A percentile compares a stretch with the other conserved stretches of the same genome.
Conservation (phyloP, 2,113 vertebrate genomes). For the Gobiocypris rarus region DNA sequence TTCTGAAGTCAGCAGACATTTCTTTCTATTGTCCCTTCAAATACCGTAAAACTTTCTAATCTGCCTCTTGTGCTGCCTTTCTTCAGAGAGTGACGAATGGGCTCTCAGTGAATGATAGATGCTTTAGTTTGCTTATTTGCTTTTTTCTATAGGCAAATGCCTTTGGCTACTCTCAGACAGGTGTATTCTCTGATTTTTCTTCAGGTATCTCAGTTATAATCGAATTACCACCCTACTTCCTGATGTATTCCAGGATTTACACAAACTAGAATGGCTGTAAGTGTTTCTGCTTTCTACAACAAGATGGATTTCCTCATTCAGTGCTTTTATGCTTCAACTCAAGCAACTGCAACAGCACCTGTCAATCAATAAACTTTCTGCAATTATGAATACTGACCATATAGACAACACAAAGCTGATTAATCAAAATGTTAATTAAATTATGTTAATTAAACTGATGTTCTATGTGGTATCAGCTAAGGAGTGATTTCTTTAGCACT, state of each 20-base stretch:
- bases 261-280: constrained; percentile 93
- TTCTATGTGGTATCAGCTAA: not conserved
- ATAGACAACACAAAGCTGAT: not conserved
- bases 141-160: not conserved
- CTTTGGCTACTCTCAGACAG: not conserved
- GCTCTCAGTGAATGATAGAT: not conserved
- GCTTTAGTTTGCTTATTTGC: not conserved
- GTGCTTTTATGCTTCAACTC: not conserved
- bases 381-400: not conserved
- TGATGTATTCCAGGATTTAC: constrained; percentile 88
- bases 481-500: not conserved
- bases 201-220: constrained; percentile 91
- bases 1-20: constrained; percentile 2
- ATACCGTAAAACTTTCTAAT: not conserved
- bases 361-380: not conserved
- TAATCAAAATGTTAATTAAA: no score
- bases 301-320: not conserved
- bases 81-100: not conserved
- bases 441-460: no score
- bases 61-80: not conserved
- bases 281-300: constrained; percentile 58
- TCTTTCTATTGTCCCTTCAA: not conserved
- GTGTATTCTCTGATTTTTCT: constrained; percentile 42
- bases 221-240: constrained; percentile 84
- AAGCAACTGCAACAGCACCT: not conserved